These are phyloP conservation scores for Zoanthus sansibaricus DNA, from an alignment of 92 coral and sea anemone genomes.

Conservation along the genomic window DNA sequence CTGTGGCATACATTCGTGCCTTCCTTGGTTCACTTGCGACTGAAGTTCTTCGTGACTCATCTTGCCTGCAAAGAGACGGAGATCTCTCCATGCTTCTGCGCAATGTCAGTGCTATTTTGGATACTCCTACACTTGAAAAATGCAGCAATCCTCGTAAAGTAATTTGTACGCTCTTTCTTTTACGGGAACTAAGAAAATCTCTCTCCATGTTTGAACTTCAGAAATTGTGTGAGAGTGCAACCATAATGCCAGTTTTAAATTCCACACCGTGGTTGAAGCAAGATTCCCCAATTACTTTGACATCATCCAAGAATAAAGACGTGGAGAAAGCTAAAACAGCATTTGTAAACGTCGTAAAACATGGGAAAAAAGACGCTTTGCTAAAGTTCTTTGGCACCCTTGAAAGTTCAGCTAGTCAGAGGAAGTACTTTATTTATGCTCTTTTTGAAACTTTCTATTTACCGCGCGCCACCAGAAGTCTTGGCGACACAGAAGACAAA, in stretches of 20 bases:
- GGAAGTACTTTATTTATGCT: slow-evolving; percentile 65
- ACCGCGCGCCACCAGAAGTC: slow-evolving; percentile 72
- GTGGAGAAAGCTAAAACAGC: slow-evolving; percentile 59
- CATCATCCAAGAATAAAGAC: not conserved
- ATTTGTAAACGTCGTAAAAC: slow-evolving; percentile 57
- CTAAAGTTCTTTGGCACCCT: slow-evolving; percentile 35
- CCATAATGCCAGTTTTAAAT: slow-evolving; percentile 63
- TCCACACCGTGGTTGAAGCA: slow-evolving; percentile 52
- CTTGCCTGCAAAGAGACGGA: slow-evolving; percentile 54
- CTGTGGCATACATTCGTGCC: slow-evolving; percentile 81
- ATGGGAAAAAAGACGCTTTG: slow-evolving; percentile 39
- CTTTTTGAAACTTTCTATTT: slow-evolving; percentile 76
- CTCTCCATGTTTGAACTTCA: slow-evolving; percentile 72
- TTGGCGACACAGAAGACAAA: slow-evolving; percentile 86
- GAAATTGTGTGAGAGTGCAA: slow-evolving; percentile 63
- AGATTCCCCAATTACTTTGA: not conserved
- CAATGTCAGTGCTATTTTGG: slow-evolving; percentile 65
- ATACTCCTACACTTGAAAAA: slow-evolving; percentile 16
- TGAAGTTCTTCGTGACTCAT: slow-evolving; percentile 55
- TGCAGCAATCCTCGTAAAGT: slow-evolving; percentile 28
- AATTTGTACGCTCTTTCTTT: slow-evolving; percentile 56
- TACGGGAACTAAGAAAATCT: slow-evolving; percentile 77
- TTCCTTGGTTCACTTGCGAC: slow-evolving; percentile 71
- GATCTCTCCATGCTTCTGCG: slow-evolving; percentile 63
- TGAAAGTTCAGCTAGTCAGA: slow-evolving; percentile 50